Base-by-base conservation (phyloP, 1,140 invertebrate genomes). In the Cotesia glomerata region DNA sequence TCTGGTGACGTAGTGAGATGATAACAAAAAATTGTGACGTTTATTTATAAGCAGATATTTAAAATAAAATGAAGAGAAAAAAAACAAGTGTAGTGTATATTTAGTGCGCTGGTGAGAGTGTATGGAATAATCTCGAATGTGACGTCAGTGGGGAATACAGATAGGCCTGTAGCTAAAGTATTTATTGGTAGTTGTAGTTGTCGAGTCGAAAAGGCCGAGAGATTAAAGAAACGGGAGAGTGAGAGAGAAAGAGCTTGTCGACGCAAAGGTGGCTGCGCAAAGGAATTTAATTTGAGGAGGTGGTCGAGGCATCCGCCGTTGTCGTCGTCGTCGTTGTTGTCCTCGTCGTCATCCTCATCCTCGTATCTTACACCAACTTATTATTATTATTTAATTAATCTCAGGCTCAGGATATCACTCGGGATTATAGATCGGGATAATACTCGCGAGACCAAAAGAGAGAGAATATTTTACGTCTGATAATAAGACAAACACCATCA, bases 181-280 rank as follows among this genome's bases (percentile, higher is more conserved):
- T 26, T 26, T 26, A 26, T 26, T 45, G 11, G 39, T 45, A 45
- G 39, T 39, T 9, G 36, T 45, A 9, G 39, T 7, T 45, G 39
- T 45, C 39, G 39, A 45, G 39, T 45, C 39, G 7, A 11, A 8
- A 16, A 32, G 16, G 26, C n/a, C 18, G 45, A 34, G 34, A 64
- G 16, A 34, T 36, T 16, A 34, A 5, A 34, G 35, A 16, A 45
- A 14, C 62, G 35, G 3, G 34, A 64, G 62, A 64, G 18, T 9
- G 5, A 18, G 35, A 39, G 26, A 35, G 34, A 45, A 11, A 45
- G 39, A 11, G 39, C 26, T 26, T 45, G 39, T 11, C 39, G 39
- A 45, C 69, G 61, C 61, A 71, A 52, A 52, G 56, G 26, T 56
- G 49, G 14, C 18, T 71, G 69, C 69, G 69, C 69, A 71, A 4